phyloP scores from a whole-genome alignment of 2,888 invertebrate species.

The Sipha maydis region DNA sequence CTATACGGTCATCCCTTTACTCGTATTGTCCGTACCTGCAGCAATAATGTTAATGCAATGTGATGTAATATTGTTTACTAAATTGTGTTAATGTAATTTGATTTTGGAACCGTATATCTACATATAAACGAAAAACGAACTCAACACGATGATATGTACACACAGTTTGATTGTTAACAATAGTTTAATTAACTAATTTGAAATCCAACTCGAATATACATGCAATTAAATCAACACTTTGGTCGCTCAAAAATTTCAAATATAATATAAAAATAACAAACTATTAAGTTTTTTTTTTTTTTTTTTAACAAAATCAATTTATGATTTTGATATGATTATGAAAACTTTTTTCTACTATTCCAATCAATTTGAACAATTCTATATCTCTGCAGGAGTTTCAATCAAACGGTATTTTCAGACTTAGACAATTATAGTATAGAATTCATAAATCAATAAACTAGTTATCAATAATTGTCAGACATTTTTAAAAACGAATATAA shows the following conservation, averaged over 20 bases:
- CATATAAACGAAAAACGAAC: background rate
- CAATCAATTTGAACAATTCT: background rate
- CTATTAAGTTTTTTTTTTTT: background rate
- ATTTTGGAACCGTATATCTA: background rate
- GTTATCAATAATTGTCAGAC: background rate
- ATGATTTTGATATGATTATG: background rate
- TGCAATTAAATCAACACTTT: slow-evolving; percentile 33
- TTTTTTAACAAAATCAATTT: background rate
- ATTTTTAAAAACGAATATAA: background rate
- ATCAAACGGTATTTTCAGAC: no score
- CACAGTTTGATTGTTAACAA: background rate
- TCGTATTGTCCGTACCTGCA: no score
- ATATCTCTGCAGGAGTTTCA: background rate
- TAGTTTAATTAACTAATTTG: slow-evolving; percentile 24
- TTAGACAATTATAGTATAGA: background rate
- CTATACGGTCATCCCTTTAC: background rate
- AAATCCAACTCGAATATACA: background rate
- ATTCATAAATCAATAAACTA: background rate
- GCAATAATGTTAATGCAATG: no score
- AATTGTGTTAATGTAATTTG: background rate
- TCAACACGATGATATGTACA: background rate
- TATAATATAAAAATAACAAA: background rate
- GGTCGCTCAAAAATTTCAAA: background rate
- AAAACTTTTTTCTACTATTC: background rate
- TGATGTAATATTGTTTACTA: background rate